phyloP scores from a whole-genome alignment of 2,113 vertebrate species.

The Elaphurus davidianus region DNA sequence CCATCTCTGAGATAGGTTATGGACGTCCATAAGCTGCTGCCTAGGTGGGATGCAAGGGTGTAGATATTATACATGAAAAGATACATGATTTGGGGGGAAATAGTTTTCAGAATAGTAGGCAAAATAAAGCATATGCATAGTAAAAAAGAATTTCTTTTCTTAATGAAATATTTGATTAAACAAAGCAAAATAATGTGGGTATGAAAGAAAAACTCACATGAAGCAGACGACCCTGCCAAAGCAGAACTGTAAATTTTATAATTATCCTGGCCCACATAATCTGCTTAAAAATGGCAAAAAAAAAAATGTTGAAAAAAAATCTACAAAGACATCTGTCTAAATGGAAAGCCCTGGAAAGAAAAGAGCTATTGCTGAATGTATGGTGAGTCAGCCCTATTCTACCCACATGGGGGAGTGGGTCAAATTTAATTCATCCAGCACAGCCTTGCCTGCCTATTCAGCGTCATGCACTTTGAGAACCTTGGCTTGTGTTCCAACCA shows the following conservation, averaged over 20 bases:
- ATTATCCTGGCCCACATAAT: background rate
- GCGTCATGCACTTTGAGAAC: background rate
- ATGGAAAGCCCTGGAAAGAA: background rate
- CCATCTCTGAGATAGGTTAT: background rate
- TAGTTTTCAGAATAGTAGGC: background rate
- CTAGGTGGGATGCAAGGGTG: accelerated
- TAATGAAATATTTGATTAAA: background rate
- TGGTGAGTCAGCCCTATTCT: background rate
- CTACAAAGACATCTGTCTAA: background rate
- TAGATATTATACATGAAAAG: background rate
- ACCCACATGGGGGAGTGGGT: accelerated
- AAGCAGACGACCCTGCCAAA: background rate
- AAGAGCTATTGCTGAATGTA: too few species aligned
- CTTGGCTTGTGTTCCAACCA: background rate
- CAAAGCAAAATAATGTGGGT: background rate
- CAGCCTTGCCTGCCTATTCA: accelerated
- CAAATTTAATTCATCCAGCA: too few species aligned
- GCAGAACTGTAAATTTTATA: background rate
- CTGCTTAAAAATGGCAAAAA: background rate
- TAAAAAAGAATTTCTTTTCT: background rate
- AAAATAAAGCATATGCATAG: background rate
- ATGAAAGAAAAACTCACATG: background rate
- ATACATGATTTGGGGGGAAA: background rate
- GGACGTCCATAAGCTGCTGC: accelerated
- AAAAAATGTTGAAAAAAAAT: background rate